Conservation (phyloP, 2,113 vertebrate genomes). For the Podarcis raffonei region DNA sequence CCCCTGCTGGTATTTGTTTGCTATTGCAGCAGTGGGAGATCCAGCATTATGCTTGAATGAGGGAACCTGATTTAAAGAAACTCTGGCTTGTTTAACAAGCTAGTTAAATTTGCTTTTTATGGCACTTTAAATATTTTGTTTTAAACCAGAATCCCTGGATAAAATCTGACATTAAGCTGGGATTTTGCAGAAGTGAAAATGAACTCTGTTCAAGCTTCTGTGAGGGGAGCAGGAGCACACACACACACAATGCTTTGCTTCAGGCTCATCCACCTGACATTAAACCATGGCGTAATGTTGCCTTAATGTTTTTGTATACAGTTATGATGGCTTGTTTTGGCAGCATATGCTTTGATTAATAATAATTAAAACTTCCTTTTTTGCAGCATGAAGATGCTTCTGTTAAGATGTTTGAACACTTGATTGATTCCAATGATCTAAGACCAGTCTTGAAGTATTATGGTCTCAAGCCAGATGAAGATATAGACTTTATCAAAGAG, state of each 20-base stretch:
- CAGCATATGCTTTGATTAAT: background rate
- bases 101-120: background rate
- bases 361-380: background rate
- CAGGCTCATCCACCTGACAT: background rate
- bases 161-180: background rate
- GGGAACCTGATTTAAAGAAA: background rate
- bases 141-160: background rate
- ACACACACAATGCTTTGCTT: background rate
- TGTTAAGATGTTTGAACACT: constrained; percentile 90
- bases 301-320: background rate
- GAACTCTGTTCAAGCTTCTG: background rate
- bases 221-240: background rate
- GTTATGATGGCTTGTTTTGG: background rate
- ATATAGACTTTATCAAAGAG: constrained; percentile 92
- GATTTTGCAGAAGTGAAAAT: background rate
- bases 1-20: background rate
- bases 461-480: constrained; percentile 84
- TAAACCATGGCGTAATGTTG: background rate
- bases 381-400: constrained; percentile 88
- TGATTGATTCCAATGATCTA: constrained; percentile 83
- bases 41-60: background rate
- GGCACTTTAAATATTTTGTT: background rate
- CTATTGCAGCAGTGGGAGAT: too few species aligned
- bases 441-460: constrained; percentile 76
- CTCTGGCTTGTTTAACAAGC: background rate